Evolutionary conservation across 2,113 vertebrate genomes (phyloP).

Genomic region (Rhinolophus sinicus): DNA sequence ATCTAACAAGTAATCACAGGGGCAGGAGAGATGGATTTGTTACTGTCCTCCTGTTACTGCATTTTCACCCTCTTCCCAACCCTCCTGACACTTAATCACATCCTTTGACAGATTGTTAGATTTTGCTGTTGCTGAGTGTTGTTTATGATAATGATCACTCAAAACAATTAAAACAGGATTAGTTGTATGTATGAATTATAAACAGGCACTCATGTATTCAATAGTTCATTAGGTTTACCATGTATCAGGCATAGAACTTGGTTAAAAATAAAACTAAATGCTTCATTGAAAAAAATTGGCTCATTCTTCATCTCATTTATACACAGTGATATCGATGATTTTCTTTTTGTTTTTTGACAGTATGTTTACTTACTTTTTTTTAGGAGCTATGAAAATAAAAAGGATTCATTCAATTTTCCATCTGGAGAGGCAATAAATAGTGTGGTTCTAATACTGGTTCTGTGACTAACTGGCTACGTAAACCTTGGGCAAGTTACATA

Average conservation of each 20-base stretch:
- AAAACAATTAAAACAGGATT: slow-evolving; percentile 56
- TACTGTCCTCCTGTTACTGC: background rate
- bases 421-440: background rate
- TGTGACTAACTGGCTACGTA: background rate
- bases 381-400: background rate
- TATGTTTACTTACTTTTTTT: background rate
- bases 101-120: slow-evolving; percentile 29
- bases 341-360: background rate
- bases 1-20: background rate
- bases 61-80: background rate
- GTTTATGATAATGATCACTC: slow-evolving; percentile 43
- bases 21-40: background rate
- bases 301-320: background rate
- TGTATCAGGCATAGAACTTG: background rate
- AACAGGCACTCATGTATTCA: slow-evolving; percentile 39
- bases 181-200: slow-evolving; percentile 2
- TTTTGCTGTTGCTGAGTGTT: slow-evolving; percentile 44
- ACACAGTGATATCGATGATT: background rate
- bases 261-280: background rate
- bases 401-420: background rate
- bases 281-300: background rate
- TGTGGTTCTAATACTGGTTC: background rate
- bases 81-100: background rate
- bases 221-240: slow-evolving; percentile 3
- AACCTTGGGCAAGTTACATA: background rate